phyloP scores from a whole-genome alignment of 2,888 invertebrate genomes.

The Meteorus cinctellus region DNA sequence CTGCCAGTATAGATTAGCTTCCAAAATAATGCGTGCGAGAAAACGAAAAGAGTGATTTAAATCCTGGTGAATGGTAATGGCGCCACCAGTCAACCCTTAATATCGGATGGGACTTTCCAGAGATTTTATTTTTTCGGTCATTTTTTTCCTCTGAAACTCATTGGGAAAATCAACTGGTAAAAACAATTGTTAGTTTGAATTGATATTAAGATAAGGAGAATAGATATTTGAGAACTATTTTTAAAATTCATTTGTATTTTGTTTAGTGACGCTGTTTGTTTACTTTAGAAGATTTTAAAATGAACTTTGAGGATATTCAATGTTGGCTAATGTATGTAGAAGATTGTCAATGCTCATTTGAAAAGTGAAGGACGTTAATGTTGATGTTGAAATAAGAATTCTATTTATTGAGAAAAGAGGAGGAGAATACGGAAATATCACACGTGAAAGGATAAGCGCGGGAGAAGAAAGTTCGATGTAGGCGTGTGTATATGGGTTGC shows the following conservation, averaged over 20 bases:
- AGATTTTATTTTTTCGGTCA: slow-evolving; percentile 5
- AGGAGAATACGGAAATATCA: slow-evolving; percentile 41
- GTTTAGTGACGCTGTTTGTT: no score
- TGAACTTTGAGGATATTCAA: no score
- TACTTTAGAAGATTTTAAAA: no score
- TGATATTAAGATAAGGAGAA: not conserved
- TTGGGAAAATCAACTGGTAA: not conserved
- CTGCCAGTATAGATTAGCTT: slow-evolving; percentile 53
- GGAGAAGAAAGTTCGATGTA: slow-evolving; percentile 29
- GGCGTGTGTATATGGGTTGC: slow-evolving; percentile 44
- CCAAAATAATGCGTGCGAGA: not conserved
- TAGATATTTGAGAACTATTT: no score
- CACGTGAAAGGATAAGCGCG: slow-evolving; percentile 31
- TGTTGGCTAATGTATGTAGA: no score
- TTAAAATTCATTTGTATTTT: no score
- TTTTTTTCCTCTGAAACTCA: not conserved
- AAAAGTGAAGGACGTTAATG: no score
- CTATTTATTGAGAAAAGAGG: slow-evolving; percentile 16
- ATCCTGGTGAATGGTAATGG: slow-evolving; percentile 51
- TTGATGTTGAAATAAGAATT: not conserved
- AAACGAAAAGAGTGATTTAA: slow-evolving; percentile 24
- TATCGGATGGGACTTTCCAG: slow-evolving; percentile 34
- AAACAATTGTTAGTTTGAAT: not conserved
- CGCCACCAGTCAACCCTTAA: slow-evolving; percentile 61
- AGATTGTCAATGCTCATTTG: no score